These are phyloP conservation scores for Manis crassicaudata DNA, from an alignment of 2,797 vertebrate genomes.

Conservation along the genomic window DNA sequence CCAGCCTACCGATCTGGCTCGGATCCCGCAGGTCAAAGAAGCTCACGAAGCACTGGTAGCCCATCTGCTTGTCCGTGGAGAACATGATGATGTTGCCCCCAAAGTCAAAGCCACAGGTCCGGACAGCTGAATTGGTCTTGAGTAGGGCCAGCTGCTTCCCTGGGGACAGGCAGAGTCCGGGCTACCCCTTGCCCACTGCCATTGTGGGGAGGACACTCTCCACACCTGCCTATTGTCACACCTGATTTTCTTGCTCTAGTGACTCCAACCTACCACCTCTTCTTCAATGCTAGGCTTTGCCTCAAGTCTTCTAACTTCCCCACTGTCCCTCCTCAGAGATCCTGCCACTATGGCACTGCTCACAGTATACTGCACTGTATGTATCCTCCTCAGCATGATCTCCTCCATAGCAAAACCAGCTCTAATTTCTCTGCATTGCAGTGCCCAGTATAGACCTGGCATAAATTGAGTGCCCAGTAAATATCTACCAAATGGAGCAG, in stretches of 20 bases:
- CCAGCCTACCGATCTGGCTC: constrained; percentile 94
- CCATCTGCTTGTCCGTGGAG: constrained; percentile 99
- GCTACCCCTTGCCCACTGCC: background rate
- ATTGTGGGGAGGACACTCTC: background rate
- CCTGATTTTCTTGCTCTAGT: background rate
- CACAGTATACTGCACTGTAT: fast-evolving
- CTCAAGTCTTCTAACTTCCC: background rate
- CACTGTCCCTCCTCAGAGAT: background rate
- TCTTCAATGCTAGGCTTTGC: background rate
- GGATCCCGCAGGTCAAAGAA: constrained; percentile 97
- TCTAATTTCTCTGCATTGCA: background rate
- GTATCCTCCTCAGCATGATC: background rate
- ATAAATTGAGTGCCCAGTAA: background rate
- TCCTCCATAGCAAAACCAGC: background rate
- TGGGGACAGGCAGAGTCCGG: constrained; percentile 73
- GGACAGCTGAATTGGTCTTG: constrained; percentile 96
- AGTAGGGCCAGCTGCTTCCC: constrained; percentile 97
- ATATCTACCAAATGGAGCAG: background rate
- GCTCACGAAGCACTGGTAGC: constrained; percentile 97
- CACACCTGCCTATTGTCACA: background rate
- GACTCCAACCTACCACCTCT: background rate
- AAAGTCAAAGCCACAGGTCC: constrained; percentile 98
- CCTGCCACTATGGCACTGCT: background rate
- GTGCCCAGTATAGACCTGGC: background rate
- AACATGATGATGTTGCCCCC: constrained; percentile 99